Conservation (phyloP, 2,797 vertebrate genomes). For the Babyrousa celebensis region DNA sequence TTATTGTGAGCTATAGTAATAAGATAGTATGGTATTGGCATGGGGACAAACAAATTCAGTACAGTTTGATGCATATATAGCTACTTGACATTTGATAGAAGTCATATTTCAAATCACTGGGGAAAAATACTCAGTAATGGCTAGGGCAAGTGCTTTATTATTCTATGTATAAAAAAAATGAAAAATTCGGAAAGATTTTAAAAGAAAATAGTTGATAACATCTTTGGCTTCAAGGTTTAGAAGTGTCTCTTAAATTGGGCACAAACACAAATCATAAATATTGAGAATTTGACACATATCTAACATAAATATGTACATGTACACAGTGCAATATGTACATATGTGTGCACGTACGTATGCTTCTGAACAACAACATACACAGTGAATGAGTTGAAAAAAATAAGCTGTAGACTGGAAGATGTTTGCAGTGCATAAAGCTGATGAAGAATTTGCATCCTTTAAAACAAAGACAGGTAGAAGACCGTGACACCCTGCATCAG, state of each 20-base stretch:
- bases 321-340: no score
- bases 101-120: background rate
- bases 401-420: background rate
- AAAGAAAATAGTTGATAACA: slow-evolving; percentile 53
- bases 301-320: background rate
- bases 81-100: background rate
- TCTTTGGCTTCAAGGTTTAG: slow-evolving; percentile 50
- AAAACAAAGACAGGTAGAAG: background rate
- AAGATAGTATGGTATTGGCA: background rate
- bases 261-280: background rate
- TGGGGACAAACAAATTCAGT: background rate
- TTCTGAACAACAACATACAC: background rate
- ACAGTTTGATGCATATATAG: background rate
- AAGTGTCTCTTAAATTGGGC: background rate
- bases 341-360: background rate
- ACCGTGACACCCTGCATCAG: background rate
- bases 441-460: slow-evolving; percentile 15
- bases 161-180: background rate
- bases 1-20: background rate
- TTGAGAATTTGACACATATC: background rate
- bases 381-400: background rate
- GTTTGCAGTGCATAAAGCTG: background rate
- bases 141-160: background rate
- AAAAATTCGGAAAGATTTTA: background rate
- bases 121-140: background rate